A percentile compares a stretch with the other conserved stretches of the same genome.
Evolutionary conservation across 1,140 invertebrate genomes (phyloP).

Genomic region (Fopius arisanus): DNA sequence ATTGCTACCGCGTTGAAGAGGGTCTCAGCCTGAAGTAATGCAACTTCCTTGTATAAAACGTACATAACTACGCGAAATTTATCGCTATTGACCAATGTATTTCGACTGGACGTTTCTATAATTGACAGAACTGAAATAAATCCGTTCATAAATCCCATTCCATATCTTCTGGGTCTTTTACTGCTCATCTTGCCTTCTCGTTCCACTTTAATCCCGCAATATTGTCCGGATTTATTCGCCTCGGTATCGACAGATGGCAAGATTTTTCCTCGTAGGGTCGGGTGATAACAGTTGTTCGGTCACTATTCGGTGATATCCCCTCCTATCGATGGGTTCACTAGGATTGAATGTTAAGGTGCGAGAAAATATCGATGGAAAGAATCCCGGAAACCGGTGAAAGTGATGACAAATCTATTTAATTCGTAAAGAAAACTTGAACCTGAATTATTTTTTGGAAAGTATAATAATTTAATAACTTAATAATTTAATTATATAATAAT

Average conservation of each 20-base stretch:
- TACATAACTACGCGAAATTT: conserved; percentile 23
- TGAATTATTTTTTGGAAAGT: too few species aligned
- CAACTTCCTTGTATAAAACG: neutral
- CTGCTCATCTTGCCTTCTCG: neutral
- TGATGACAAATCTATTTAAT: too few species aligned
- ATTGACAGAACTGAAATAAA: conserved; percentile 30
- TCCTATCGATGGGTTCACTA: neutral
- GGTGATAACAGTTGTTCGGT: neutral
- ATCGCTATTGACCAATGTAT: conserved; percentile 28
- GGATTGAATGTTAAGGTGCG: neutral
- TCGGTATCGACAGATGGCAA: neutral
- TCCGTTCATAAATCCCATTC: conserved; percentile 26
- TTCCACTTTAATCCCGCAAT: conserved; percentile 2
- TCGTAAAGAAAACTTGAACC: too few species aligned
- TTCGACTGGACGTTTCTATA: conserved; percentile 27
- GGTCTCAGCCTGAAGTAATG: neutral
- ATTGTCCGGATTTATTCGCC: neutral
- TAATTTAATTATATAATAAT: too few species aligned
- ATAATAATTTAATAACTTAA: too few species aligned
- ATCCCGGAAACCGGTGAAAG: neutral
- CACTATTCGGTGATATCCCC: neutral
- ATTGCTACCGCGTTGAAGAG: conserved; percentile 6
- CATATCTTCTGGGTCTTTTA: neutral
- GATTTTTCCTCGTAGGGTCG: neutral
- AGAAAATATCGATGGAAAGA: neutral